Evolutionary conservation across 2,797 vertebrate genomes (phyloP), one percentile per base, ranked within the genome.

Genomic region (Cacajao melanocephalus): DNA sequence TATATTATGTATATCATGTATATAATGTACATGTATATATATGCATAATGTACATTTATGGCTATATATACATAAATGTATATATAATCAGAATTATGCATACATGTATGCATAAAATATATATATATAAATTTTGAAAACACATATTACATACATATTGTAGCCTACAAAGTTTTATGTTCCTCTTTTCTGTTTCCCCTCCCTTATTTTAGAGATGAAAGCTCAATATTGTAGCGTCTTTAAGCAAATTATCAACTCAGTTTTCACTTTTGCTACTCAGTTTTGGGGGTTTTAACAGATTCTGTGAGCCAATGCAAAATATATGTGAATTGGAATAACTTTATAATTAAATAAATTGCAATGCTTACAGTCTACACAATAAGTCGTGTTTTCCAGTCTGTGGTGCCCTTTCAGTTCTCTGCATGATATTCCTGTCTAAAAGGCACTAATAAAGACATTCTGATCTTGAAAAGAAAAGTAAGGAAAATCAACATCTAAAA

Each of bases 401-500:
- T 92, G 97, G 86, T 98, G 90, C 88, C 96, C 93, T 98, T 99
- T 98, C 98, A 98, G 97, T 98, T 98, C 98, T 58, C 98, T 91
- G 90, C 97, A 94, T 98, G 98, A 97, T 95, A 96, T 98, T 97
- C 93, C 92, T 98, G 80, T 97, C 98, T 98, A 97, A 98, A 98
- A 98, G 93, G 96, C 96, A 96, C 88, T 99, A 98, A 98, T 98
- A 98, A 98, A 98, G 97, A 98, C 97, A 97, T 98, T 99, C 95
- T 95, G 97, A 84, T 94, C 89, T 98, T 98, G 98, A 98, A 98
- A 99, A 98, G 98, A 98, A 98, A 98, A 98, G 97, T 98, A 94
- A 98, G 96, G 94, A 89, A 98, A 99, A 99, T 98, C 98, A 98
- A 97, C 98, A 98, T 98, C 98, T 98, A 98, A 98, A 98, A 98